Base-by-base conservation (phyloP, 2,888 invertebrate species). In the Acanthacorydalis orientalis region DNA sequence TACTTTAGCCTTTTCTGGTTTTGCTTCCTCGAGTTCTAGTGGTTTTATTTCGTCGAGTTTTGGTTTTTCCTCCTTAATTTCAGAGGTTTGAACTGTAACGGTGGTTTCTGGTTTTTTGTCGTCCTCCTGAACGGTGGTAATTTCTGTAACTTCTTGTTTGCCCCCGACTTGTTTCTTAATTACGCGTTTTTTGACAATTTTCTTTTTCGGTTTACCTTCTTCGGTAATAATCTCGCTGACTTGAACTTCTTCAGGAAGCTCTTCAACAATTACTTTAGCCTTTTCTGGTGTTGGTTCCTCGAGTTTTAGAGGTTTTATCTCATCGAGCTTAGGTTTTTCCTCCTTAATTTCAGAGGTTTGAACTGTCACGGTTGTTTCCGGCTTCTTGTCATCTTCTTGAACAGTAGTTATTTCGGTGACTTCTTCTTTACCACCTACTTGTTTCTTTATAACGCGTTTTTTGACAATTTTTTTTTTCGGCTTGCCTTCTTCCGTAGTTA, bases 21-120 rank as follows among this genome's bases (percentile, higher is more conserved):
- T 48, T 44, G 55, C 57, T 50, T 61, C 55, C 31, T 44, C 44
- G 49, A 41, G 39, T 48, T 55, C 53, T 14, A 44, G 33, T 6
- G 8, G 12, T 33, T 44, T 44, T 31, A 10, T 23, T 11, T 40
- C 23, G 0, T 60, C 57, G 15, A 53, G 51, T 45, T 54, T 54
- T 7, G 53, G 53, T 2, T 55, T 54, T 12, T 32, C 10, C 23
- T 50, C 50, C 35, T 42, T 7, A 7, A 43, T 33, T 14, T 47
- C 45, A 33, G 35, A 31, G n/a, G 16, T 12, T 31, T 60, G 60
- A 4, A 70, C 60, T 31, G 60, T 58, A 16, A 72, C 63, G 50
- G 67, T 64, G 51, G 64, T 65, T 50, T 70, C 53, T 43, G 69
- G 64, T 58, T 68, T 62, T 54, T 60, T 63, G 39, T 60, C 64